Base-by-base conservation (phyloP, 2,797 vertebrate species). In the Bufotes viridis region DNA sequence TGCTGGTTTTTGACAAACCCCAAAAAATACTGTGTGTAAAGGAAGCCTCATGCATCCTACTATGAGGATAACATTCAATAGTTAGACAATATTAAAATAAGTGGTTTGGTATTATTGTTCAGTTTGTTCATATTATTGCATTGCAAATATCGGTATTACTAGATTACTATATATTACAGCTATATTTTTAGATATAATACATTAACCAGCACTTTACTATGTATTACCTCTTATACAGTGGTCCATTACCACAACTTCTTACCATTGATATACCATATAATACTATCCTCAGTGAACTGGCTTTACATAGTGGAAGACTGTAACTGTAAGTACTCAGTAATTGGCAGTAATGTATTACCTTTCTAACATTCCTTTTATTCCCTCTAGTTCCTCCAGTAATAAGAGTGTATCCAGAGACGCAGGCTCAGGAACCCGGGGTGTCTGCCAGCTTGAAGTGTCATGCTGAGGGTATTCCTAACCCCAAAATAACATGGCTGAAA, bases 391-490 rank as follows among this genome's bases (percentile, higher is more conserved):
- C 98, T 9, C 98, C 98, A 0, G 98, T 99, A 93, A 99, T 99
- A 90, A 95, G 98, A 0, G 97, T 99, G 57, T 98, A 98, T 89
- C 98, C 98, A 0, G 98, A 99, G 91, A 97, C 96, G 0, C 98
- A 99, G 93, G 98, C 98, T 0, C 98, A 99, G 94, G 98, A 99
- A 93, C 98, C 98, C 0, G 98, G 98, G 0, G 94, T 98, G 42
- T 95, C 96, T 0, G 97, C 97, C 17, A 99, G 98, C 91, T 95
- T 99, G 74, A 94, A 92, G 67, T 99, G 98, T 91, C 97, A 98
- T 0, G 98, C 98, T 0, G 98, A 99, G 79, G 98, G 98, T 91
- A 97, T 99, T 90, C 98, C 98, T 11, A 95, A 96, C 90, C 98
- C 98, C 79, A 96, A 93, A 87, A 97, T 99, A 87, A 93, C 96